Evolutionary conservation across 2,113 vertebrate genomes (phyloP).

Genomic region (Podiceps cristatus): DNA sequence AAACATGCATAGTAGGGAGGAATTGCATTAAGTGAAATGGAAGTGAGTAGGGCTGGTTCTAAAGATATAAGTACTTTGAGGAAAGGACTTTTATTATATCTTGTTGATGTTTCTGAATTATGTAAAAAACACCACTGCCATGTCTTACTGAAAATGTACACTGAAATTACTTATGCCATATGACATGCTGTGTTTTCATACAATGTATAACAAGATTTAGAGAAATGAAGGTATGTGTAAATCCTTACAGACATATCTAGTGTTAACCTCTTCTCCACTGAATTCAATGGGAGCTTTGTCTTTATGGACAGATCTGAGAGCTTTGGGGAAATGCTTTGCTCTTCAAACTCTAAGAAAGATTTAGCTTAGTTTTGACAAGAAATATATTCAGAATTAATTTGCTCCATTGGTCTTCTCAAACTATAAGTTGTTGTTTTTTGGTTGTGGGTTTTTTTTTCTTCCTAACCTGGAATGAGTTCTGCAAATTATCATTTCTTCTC

Average conservation of each 20-base stretch:
- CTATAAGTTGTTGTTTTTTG: neutral
- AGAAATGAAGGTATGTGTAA: neutral
- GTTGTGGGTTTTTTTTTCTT: neutral
- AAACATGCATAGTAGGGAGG: neutral
- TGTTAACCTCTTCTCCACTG: neutral
- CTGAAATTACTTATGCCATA: neutral
- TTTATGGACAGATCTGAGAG: neutral
- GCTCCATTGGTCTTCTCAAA: neutral
- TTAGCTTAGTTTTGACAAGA: neutral
- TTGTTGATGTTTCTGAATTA: neutral
- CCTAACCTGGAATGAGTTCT: neutral
- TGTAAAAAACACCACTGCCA: neutral
- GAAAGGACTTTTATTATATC: neutral
- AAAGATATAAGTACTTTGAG: neutral
- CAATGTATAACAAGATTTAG: neutral
- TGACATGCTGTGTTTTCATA: neutral
- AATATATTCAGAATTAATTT: neutral
- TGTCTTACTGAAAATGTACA: neutral
- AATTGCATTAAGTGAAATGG: neutral
- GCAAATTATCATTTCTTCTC: neutral
- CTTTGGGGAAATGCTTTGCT: neutral
- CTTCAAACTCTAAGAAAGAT: neutral
- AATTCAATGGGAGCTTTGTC: neutral
- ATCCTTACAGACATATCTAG: neutral
- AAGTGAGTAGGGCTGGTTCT: neutral